These are phyloP conservation scores for Python bivittatus DNA, from an alignment of 2,113 vertebrate genomes.

Conservation along the genomic window DNA sequence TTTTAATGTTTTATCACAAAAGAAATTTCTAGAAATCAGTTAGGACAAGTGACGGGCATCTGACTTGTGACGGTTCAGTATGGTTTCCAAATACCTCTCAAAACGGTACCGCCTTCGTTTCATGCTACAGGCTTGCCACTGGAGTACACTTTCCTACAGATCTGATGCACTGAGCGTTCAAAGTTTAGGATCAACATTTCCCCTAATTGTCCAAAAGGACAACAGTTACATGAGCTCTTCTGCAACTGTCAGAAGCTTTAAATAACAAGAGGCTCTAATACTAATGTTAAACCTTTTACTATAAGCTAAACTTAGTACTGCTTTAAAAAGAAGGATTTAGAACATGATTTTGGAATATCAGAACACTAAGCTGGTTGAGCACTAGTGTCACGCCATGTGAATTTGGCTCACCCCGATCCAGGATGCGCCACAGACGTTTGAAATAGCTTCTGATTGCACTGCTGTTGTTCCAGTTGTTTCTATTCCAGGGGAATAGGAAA, in stretches of 20 bases:
- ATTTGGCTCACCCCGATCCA: conserved; percentile 43
- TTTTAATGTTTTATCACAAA: conserved; percentile 75
- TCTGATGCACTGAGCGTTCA: conserved; percentile 73
- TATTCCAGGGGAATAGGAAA: background rate
- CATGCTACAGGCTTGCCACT: conserved; percentile 50
- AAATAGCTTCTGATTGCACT: background rate
- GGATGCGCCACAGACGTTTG: too few relatives aligned
- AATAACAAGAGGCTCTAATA: conserved; percentile 55
- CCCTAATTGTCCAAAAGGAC: conserved; percentile 60
- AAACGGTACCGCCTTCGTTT: conserved; percentile 60
- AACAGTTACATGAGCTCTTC: conserved; percentile 49
- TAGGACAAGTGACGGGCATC: conserved; percentile 57
- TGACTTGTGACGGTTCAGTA: conserved; percentile 68
- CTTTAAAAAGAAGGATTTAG: conserved; percentile 69
- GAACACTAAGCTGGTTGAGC: conserved; percentile 68
- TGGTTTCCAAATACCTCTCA: conserved; percentile 71
- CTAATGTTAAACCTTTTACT: conserved; percentile 70
- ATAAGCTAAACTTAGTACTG: conserved; percentile 76
- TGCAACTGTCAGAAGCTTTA: conserved; percentile 62
- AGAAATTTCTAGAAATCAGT: conserved; percentile 70
- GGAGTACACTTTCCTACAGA: conserved; percentile 59
- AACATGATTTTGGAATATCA: conserved; percentile 67
- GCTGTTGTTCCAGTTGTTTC: background rate
- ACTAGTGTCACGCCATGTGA: conserved; percentile 60
- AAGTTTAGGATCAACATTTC: conserved; percentile 57